Conservation (phyloP, 2,797 vertebrate genomes). For the Tympanoctomys barrerae region DNA sequence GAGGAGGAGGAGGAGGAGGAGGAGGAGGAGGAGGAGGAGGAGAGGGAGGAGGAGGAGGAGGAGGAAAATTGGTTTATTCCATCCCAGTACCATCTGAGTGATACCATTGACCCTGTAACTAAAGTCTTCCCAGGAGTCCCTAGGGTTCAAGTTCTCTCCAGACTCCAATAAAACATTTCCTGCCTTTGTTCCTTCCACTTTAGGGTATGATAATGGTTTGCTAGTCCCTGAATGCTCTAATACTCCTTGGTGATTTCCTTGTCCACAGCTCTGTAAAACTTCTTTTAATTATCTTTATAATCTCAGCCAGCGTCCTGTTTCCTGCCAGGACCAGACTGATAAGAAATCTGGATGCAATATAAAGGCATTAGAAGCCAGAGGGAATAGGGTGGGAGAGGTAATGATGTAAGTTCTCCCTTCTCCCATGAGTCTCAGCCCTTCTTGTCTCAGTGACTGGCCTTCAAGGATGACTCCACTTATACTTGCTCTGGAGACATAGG, state of each 20-base stretch:
- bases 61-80: background rate
- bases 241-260: background rate
- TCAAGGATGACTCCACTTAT: background rate
- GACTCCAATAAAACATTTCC: background rate
- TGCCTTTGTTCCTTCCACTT: background rate
- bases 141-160: background rate
- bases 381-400: background rate
- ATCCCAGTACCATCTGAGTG: background rate
- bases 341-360: background rate
- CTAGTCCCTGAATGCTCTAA: background rate
- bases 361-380: background rate
- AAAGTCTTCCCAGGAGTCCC: background rate
- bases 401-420: background rate
- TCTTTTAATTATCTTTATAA: slow-evolving; percentile 43
- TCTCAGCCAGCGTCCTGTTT: slow-evolving; percentile 7
- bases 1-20: background rate
- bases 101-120: background rate
- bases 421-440: background rate
- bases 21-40: background rate
- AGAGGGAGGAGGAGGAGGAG: background rate
- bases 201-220: background rate
- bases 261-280: background rate
- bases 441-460: background rate
- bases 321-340: background rate
- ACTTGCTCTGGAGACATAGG: background rate